phyloP scores from a whole-genome alignment of 2,797 vertebrate species.

The Darevskia mixta region DNA sequence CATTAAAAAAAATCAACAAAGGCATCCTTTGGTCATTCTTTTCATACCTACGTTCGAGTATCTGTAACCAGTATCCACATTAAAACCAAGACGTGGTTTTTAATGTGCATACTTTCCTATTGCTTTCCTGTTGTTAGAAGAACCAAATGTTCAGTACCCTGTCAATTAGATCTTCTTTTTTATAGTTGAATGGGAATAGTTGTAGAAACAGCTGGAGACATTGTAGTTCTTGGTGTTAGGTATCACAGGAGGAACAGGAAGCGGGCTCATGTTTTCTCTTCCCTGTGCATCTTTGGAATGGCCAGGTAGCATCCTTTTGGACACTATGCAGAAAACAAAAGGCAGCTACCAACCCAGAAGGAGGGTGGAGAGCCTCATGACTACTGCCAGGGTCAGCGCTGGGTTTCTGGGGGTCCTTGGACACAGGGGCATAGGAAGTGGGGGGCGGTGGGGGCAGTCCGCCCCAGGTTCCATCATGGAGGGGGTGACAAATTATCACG shows the following conservation, averaged over 20 bases:
- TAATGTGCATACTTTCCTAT: neutral
- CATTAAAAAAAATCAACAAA: neutral
- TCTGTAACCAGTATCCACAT: neutral
- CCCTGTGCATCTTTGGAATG: neutral
- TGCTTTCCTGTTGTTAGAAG: neutral
- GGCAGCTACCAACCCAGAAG: neutral
- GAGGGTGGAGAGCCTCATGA: neutral
- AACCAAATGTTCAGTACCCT: neutral
- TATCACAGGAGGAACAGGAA: neutral
- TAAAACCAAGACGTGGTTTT: neutral
- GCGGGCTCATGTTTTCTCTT: neutral
- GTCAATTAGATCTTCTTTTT: neutral
- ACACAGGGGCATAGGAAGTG: too few relatives aligned
- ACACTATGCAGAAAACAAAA: neutral
- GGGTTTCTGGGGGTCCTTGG: too few relatives aligned
- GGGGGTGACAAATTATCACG: too few relatives aligned
- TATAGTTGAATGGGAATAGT: neutral
- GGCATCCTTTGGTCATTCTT: neutral
- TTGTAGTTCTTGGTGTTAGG: neutral
- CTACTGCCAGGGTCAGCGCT: too few relatives aligned
- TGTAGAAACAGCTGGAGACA: neutral
- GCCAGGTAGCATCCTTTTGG: neutral
- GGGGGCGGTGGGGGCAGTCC: too few relatives aligned
- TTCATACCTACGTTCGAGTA: neutral
- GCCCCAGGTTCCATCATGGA: too few relatives aligned